Conservation (phyloP, 2,888 invertebrate genomes). For the Nasonovia ribisnigri region DNA sequence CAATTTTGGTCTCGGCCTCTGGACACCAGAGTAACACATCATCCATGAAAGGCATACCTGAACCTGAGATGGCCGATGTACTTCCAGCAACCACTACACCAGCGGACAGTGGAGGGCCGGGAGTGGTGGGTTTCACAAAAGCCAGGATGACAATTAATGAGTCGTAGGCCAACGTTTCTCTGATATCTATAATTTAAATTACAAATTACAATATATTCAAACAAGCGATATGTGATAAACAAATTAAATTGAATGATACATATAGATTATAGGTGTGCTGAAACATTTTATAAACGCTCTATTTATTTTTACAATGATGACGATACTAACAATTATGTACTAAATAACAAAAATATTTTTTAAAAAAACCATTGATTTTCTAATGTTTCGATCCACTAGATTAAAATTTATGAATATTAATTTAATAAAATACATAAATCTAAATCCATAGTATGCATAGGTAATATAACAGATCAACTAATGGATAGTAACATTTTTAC, state of each 20-base stretch:
- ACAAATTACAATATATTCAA: neutral
- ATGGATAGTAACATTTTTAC: neutral
- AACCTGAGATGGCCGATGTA: constrained; percentile 64
- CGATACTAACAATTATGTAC: no score
- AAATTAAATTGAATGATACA: neutral
- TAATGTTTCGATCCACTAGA: neutral
- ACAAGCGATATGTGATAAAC: neutral
- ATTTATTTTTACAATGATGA: neutral
- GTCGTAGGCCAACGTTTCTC: neutral
- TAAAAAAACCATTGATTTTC: neutral
- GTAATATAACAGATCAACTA: neutral
- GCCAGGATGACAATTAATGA: constrained; percentile 67
- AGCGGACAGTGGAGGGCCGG: neutral
- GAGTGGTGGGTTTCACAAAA: constrained; percentile 68
- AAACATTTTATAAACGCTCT: neutral
- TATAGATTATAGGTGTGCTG: neutral
- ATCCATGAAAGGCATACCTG: constrained; percentile 83
- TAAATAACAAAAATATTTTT: neutral
- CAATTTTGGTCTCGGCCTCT: constrained; percentile 95
- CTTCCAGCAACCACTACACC: constrained; percentile 5
- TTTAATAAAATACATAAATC: neutral
- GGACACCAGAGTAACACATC: constrained; percentile 95
- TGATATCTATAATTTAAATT: neutral
- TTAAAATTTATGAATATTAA: neutral
- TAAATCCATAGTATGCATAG: neutral